Conservation (phyloP, 2,888 invertebrate species). For the Trichopria drosophilae region DNA sequence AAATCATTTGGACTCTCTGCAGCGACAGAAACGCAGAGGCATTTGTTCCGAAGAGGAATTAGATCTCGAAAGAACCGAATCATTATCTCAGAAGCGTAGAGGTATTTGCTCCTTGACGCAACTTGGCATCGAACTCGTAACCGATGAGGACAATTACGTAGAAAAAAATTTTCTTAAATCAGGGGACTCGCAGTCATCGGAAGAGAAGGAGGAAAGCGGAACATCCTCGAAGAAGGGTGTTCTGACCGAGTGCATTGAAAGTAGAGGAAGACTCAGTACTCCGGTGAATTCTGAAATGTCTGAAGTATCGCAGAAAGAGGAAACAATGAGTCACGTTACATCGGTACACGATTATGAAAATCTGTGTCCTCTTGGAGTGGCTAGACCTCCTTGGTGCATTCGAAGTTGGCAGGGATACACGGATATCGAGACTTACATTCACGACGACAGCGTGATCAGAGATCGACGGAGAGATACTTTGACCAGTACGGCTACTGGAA, state of each 20-base stretch:
- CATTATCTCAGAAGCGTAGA: constrained; percentile 62
- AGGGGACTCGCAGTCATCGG: constrained; percentile 4
- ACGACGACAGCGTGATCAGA: constrained; percentile 66
- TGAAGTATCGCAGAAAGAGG: constrained; percentile 42
- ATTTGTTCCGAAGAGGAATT: constrained; percentile 63
- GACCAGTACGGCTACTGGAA: constrained; percentile 61
- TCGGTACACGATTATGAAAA: constrained; percentile 71
- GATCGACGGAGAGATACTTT: constrained; percentile 61
- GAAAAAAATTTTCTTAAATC: constrained; percentile 30
- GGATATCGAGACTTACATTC: constrained; percentile 67
- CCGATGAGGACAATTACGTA: constrained; percentile 37
- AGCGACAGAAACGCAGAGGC: constrained; percentile 48
- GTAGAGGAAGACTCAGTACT: constrained; percentile 38
- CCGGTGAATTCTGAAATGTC: constrained; percentile 33
- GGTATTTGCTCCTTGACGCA: constrained; percentile 65
- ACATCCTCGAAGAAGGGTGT: constrained; percentile 17
- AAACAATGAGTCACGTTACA: constrained; percentile 60
- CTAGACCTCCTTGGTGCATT: constrained; percentile 68
- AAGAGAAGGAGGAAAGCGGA: constrained; percentile 18
- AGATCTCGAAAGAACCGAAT: constrained; percentile 58
- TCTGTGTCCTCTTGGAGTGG: constrained; percentile 68
- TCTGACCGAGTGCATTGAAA: constrained; percentile 38
- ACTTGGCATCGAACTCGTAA: constrained; percentile 49
- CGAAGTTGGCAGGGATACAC: constrained; percentile 69
- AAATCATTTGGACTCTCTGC: constrained; percentile 28